Evolutionary conservation across 1,140 invertebrate species (phyloP).

Genomic region (Micrasema minimum): DNA sequence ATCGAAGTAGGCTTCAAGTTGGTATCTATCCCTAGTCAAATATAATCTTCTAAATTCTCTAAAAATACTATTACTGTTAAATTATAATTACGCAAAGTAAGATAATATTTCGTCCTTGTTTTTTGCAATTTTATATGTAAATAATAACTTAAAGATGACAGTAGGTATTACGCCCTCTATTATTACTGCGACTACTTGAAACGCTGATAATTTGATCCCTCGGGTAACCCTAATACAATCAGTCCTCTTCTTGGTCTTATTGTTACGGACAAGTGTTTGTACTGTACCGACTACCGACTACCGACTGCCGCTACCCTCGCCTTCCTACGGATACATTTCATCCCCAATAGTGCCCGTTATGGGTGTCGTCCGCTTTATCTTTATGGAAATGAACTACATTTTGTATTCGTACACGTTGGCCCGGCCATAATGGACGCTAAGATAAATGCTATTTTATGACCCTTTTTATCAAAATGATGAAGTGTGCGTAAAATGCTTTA

Average conservation of each 20-base stretch:
- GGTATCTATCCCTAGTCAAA: too few relatives aligned
- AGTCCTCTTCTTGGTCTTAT: conserved; percentile 41
- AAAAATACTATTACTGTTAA: too few relatives aligned
- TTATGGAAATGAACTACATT: conserved; percentile 37
- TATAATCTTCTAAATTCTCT: too few relatives aligned
- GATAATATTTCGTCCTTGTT: too few relatives aligned
- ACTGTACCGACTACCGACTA: too few relatives aligned
- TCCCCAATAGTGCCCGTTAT: conserved; percentile 37
- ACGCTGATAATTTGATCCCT: conserved; percentile 43
- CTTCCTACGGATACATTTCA: conserved; percentile 13
- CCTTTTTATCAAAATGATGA: conserved; percentile 36
- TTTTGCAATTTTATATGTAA: too few relatives aligned
- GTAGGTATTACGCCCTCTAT: conserved; percentile 6
- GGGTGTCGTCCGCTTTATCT: conserved; percentile 34
- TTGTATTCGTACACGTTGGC: conserved; percentile 30
- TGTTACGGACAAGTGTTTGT: conserved; percentile 42
- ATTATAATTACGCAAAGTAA: too few relatives aligned
- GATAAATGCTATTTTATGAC: conserved; percentile 33
- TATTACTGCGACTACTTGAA: conserved; percentile 9
- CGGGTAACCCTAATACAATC: conserved; percentile 33
- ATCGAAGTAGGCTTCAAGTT: too few relatives aligned
- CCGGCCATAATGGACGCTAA: conserved; percentile 24
- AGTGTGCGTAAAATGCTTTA: conserved; percentile 30
- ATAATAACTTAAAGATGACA: background rate
- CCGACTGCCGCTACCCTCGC: conserved; percentile 8